These are phyloP conservation scores for Mus spicilegus DNA, from an alignment of 2,113 vertebrate species.

Conservation along the genomic window DNA sequence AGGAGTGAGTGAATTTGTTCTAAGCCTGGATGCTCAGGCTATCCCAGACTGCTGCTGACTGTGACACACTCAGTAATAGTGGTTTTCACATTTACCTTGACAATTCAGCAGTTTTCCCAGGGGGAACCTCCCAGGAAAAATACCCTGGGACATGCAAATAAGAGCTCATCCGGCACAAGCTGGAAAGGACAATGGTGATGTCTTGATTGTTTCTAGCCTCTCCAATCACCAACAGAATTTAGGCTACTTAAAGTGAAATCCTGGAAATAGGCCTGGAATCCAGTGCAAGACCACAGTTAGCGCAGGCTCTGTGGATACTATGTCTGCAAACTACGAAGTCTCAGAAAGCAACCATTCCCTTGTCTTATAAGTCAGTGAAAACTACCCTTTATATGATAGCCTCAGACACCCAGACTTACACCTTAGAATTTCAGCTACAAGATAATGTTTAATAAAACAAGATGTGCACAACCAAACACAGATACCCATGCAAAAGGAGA, in stretches of 20 bases:
- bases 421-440: not conserved
- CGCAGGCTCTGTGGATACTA: not conserved
- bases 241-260: not conserved
- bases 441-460: slow-evolving; percentile 15
- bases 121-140: not conserved
- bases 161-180: not conserved
- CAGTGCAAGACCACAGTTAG: not conserved
- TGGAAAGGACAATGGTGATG: not conserved
- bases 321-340: not conserved
- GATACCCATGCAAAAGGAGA: not conserved
- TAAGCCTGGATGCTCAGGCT: not conserved
- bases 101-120: not conserved
- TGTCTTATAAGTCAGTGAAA: not conserved
- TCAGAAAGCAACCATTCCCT: not conserved
- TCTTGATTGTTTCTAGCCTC: not conserved
- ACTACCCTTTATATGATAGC: not conserved
- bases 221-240: not conserved
- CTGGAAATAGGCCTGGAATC: not conserved
- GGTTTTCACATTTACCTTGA: not conserved
- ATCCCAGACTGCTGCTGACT: not conserved
- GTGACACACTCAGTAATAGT: too few relatives aligned
- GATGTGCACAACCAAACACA: not conserved
- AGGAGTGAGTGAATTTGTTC: not conserved
- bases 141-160: not conserved
- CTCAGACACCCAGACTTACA: not conserved